Evolutionary conservation across 2,888 invertebrate species (phyloP), one percentile per base, ranked within the genome.

Genomic region (Apamea crenata): DNA sequence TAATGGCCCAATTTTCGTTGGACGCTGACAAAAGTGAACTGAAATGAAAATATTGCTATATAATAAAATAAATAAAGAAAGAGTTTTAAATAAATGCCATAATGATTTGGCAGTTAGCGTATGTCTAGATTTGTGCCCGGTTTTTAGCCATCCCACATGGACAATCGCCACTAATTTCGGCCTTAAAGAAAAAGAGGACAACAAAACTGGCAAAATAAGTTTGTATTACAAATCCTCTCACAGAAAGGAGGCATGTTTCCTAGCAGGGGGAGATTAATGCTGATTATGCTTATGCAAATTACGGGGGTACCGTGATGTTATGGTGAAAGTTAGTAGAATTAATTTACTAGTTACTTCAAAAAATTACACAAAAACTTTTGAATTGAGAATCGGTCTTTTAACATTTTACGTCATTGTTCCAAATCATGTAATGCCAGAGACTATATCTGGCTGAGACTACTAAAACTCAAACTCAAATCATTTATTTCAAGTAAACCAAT

Each of bases 1-100:
- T 14, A 83, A 75, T 65, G 25, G 12, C 7, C 12, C 50, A 59
- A 84, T 80, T 67, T 78, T 50, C 79, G 66, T 53, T 78, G 1
- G 21, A 29, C 25, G 29, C 10, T n/a, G 16, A n/a, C 16, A 32
- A n/a, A 74, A n/a, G 12, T 29, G 29, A 21, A 72, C 21, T 25
- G 32, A 25, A 56, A 8, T 21, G 0, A 69, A 69, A 47, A 29
- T 69, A 47, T 29, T 47, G 7, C 21, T 21, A 5, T 69, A 14
- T 5, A 44, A 12, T 10, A 44, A 5, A 44, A 5, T 32, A 36
- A 21, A 21, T 21, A 18, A 68, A 5, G 6, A 29, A 18, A 18
- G 18, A 29, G 7, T 44, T 47, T 25, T 50, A 32, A 21, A 53
- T 44, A 25, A 69, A 50, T 25, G 29, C 29, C 14, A 4, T 21